phyloP scores from a whole-genome alignment of 2,113 vertebrate genomes.

The Entomyzon cyanotis region DNA sequence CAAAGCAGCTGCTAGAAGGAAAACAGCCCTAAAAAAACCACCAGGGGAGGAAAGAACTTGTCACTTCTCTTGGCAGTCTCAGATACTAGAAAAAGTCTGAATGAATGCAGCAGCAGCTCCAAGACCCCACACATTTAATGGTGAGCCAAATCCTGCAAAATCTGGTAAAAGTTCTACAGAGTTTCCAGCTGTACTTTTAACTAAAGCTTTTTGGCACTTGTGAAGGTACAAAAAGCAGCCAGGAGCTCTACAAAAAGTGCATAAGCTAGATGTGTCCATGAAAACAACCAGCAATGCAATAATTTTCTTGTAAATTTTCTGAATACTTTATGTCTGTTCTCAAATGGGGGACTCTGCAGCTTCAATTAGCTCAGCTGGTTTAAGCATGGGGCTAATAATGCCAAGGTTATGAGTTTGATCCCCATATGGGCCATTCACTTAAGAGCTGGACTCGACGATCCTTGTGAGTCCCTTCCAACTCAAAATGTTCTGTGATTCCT shows the following conservation, averaged over 20 bases:
- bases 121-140: slow-evolving; percentile 39
- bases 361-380: not conserved
- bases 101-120: not conserved
- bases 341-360: not conserved
- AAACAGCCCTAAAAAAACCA: not conserved
- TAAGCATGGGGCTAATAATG: not conserved
- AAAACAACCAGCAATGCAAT: not conserved
- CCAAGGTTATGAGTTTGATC: not conserved
- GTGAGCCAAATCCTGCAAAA: slow-evolving; percentile 36
- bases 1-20: not conserved
- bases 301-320: not conserved
- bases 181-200: slow-evolving; percentile 24
- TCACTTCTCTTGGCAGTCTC: slow-evolving; percentile 36
- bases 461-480: not conserved
- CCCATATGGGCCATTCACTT: not conserved
- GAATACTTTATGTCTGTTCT: not conserved
- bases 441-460: not conserved
- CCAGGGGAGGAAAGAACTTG: slow-evolving; percentile 12
- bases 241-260: not conserved
- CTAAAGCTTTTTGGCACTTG: not conserved
- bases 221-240: not conserved
- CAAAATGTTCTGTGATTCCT: not conserved
- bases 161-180: not conserved
- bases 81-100: not conserved
- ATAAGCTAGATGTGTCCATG: not conserved